Evolutionary conservation across 2,888 invertebrate genomes (phyloP).

Genomic region (Spodoptera exigua): DNA sequence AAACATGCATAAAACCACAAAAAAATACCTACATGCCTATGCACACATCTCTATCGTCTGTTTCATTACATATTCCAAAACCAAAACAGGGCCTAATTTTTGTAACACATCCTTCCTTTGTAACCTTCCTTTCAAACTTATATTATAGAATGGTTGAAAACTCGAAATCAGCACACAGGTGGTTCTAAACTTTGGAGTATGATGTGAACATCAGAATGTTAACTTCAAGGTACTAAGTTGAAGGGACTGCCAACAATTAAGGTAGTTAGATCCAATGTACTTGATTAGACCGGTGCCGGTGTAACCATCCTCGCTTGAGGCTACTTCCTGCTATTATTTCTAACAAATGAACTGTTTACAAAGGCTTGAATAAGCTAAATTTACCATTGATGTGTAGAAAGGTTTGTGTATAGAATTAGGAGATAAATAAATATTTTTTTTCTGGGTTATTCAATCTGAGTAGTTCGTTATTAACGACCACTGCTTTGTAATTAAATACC

Average conservation of each 20-base stretch:
- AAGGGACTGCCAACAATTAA: constrained; percentile 64
- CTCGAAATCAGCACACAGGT: constrained; percentile 9
- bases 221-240: constrained; percentile 54
- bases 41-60: too few species aligned
- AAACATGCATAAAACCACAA: too few species aligned
- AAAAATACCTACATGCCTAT: not conserved
- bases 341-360: constrained; percentile 66
- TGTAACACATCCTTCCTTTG: too few species aligned
- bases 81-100: too few species aligned
- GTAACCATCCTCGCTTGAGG: constrained; percentile 75
- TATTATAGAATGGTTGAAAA: constrained; percentile 1
- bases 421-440: too few species aligned
- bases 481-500: too few species aligned
- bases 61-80: too few species aligned
- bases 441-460: too few species aligned
- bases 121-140: not conserved
- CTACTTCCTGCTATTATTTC: constrained; percentile 75
- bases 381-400: constrained; percentile 1
- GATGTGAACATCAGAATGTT: constrained; percentile 51
- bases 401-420: not conserved
- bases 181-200: constrained; percentile 39
- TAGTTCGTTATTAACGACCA: too few species aligned
- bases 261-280: constrained; percentile 70
- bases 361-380: constrained; percentile 28
- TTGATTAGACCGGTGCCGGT: constrained; percentile 77